Conservation (phyloP, 2,888 invertebrate species). For the Chrysolina haemoptera region DNA sequence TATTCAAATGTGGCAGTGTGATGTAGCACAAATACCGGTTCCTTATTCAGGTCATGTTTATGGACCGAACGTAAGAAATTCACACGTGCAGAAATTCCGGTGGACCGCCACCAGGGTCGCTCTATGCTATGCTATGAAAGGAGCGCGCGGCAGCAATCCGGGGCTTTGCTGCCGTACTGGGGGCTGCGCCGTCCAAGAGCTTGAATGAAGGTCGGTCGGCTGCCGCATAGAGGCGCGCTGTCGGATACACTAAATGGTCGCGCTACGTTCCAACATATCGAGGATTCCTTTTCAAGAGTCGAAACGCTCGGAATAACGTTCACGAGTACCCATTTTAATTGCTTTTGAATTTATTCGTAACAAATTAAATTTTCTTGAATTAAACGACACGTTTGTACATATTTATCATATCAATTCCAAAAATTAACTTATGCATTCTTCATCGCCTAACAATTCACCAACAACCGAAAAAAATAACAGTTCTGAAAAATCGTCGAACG, state of each 20-base stretch:
- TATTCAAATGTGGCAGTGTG: background rate
- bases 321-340: too few relatives aligned
- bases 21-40: constrained; percentile 5
- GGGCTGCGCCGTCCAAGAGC: constrained; percentile 51
- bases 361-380: too few relatives aligned
- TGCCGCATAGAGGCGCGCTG: constrained; percentile 56
- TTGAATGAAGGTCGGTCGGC: constrained; percentile 41
- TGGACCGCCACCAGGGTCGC: constrained; percentile 1
- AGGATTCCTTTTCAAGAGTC: background rate
- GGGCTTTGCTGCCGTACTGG: constrained; percentile 59
- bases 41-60: constrained; percentile 17
- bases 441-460: too few relatives aligned
- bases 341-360: too few relatives aligned
- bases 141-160: constrained; percentile 54
- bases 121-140: constrained; percentile 37
- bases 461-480: too few relatives aligned
- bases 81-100: constrained; percentile 1
- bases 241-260: background rate
- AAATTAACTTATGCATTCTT: too few relatives aligned
- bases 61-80: constrained; percentile 4
- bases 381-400: too few relatives aligned
- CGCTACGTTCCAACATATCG: background rate
- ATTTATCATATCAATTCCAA: too few relatives aligned
- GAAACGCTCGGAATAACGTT: too few relatives aligned
- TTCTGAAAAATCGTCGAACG: too few relatives aligned